A percentile compares a stretch with the other conserved stretches of the same genome.
Evolutionary conservation across 2,888 invertebrate genomes (phyloP).

Genomic region (Operophtera brumata): DNA sequence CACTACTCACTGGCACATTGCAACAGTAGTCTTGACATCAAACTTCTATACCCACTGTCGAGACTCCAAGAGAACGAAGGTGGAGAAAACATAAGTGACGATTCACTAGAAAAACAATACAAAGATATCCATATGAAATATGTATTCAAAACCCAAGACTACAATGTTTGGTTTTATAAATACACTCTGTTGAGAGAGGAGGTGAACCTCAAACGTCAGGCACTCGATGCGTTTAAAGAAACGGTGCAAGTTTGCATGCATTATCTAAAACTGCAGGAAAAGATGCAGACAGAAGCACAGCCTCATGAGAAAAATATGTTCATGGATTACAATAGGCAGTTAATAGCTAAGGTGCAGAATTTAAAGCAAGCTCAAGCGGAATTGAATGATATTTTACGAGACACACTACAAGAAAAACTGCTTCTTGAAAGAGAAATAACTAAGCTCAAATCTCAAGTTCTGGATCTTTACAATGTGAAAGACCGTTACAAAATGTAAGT

Average conservation of each 20-base stretch:
- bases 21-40: conserved; percentile 95
- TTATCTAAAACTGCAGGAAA: conserved; percentile 91
- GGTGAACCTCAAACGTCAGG: conserved; percentile 89
- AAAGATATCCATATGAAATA: conserved; percentile 87
- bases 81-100: conserved; percentile 84
- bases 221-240: conserved; percentile 93
- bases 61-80: conserved; percentile 85
- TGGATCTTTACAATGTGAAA: conserved; percentile 87
- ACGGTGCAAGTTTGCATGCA: conserved; percentile 94
- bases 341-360: conserved; percentile 85
- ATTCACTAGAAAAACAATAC: conserved; percentile 86
- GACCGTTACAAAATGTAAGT: conserved; percentile 91
- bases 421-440: conserved; percentile 94
- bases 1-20: conserved; percentile 93
- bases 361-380: conserved; percentile 88
- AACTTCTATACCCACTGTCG: conserved; percentile 92
- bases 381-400: conserved; percentile 88
- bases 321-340: conserved; percentile 87
- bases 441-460: conserved; percentile 92
- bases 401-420: conserved; percentile 88
- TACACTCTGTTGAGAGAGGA: conserved; percentile 89
- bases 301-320: conserved; percentile 91
- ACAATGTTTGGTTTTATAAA: conserved; percentile 87
- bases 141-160: conserved; percentile 85
- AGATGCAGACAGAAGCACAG: conserved; percentile 88